These are phyloP conservation scores for Elanoides forficatus DNA, from an alignment of 2,113 vertebrate species.

Conservation along the genomic window DNA sequence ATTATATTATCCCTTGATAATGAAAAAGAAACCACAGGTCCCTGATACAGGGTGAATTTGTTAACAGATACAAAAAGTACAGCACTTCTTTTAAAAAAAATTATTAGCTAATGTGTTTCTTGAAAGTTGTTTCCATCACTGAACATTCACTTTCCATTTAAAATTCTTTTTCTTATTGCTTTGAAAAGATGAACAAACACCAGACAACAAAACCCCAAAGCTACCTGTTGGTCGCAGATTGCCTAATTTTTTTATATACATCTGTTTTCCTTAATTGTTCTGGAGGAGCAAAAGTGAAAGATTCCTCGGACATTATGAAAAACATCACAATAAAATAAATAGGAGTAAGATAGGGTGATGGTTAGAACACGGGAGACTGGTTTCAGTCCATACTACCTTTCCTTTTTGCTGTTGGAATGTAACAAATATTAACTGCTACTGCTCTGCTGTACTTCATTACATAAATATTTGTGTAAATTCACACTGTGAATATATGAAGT, in stretches of 20 bases:
- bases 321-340: not conserved
- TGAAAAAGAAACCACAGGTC: not conserved
- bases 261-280: slow-evolving; percentile 10
- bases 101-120: not conserved
- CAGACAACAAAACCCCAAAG: not conserved
- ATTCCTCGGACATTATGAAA: not conserved
- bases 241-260: not conserved
- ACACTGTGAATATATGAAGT: slow-evolving; percentile 49
- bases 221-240: not conserved
- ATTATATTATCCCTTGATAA: slow-evolving; percentile 1
- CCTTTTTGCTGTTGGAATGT: slow-evolving; percentile 21
- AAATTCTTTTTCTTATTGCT: not conserved
- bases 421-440: slow-evolving; percentile 63
- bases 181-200: not conserved
- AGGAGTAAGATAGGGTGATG: not conserved
- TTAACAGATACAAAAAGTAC: not conserved
- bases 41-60: not conserved
- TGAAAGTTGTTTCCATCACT: not conserved
- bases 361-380: not conserved
- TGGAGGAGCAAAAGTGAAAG: not conserved
- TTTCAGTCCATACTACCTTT: slow-evolving; percentile 36
- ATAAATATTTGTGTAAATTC: slow-evolving; percentile 61
- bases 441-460: slow-evolving; percentile 28
- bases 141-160: not conserved
- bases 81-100: not conserved